phyloP scores from a whole-genome alignment of 2,888 invertebrate genomes.

The Drosophila helvetica region DNA sequence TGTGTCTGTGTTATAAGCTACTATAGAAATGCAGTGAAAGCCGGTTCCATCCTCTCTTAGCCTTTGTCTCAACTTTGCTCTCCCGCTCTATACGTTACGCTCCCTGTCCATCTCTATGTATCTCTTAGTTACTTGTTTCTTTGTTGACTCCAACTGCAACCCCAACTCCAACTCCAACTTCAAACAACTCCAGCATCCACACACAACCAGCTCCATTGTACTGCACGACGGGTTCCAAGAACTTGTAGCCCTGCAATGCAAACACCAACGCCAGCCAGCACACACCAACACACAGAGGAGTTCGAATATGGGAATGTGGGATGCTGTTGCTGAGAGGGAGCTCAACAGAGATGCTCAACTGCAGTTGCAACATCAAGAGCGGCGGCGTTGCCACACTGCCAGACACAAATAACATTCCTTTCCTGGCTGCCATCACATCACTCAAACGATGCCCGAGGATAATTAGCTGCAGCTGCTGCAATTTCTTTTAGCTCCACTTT shows the following conservation, averaged over 20 bases:
- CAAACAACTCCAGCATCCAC: conserved; percentile 30
- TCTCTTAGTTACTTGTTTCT: conserved; percentile 4
- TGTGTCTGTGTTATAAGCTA: not conserved
- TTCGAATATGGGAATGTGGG: conserved; percentile 32
- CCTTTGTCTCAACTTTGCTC: conserved; percentile 23
- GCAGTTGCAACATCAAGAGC: not conserved
- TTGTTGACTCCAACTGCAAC: conserved; percentile 5
- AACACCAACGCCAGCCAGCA: conserved; percentile 5
- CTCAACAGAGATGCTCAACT: not conserved
- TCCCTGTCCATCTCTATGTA: not conserved
- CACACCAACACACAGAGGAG: conserved; percentile 8
- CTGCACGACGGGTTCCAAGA: conserved; percentile 42
- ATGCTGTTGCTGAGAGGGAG: not conserved
- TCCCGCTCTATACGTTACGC: not conserved
- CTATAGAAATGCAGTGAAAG: conserved; percentile 34
- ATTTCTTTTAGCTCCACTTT: not conserved
- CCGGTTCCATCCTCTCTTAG: conserved; percentile 19
- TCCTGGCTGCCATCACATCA: not conserved
- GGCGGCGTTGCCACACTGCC: not conserved
- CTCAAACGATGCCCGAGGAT: not conserved
- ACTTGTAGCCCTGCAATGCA: conserved; percentile 25
- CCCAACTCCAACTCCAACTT: conserved; percentile 19
- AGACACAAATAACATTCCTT: not conserved
- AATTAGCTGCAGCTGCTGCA: not conserved
- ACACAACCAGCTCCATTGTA: conserved; percentile 28